phyloP scores from a whole-genome alignment of 2,797 vertebrate genomes.

The Artibeus jamaicensis region DNA sequence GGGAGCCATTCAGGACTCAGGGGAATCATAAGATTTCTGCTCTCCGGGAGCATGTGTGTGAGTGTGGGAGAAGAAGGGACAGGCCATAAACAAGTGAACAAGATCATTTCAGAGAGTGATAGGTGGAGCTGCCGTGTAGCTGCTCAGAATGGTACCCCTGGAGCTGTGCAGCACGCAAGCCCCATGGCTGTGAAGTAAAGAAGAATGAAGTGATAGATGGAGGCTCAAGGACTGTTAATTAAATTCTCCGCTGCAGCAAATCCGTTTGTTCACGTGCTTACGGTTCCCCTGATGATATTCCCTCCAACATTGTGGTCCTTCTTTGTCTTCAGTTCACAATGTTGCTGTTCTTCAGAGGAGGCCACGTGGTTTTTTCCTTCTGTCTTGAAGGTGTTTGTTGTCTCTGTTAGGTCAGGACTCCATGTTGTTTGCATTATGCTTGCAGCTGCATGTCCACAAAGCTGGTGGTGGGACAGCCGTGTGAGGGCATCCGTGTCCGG shows the following conservation, averaged over 20 bases:
- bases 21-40: not conserved
- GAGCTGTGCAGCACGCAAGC: not conserved
- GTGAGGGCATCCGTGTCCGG: not conserved
- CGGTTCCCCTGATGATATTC: not conserved
- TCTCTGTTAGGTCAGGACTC: not conserved
- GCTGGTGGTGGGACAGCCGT: not conserved
- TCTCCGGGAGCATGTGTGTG: not conserved
- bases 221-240: not conserved
- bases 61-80: not conserved
- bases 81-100: not conserved
- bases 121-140: not conserved
- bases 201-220: not conserved
- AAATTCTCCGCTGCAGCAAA: not conserved
- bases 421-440: not conserved
- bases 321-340: not conserved
- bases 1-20: not conserved
- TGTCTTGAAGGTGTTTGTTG: not conserved
- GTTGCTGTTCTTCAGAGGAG: not conserved
- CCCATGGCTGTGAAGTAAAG: not conserved
- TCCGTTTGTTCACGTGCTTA: not conserved
- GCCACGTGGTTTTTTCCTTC: not conserved
- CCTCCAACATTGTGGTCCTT: not conserved
- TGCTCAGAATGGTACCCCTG: not conserved
- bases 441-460: not conserved
- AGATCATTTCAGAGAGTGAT: not conserved